A percentile compares a stretch with the other conserved stretches of the same genome.
These are phyloP conservation scores for Antechinus stuartii DNA, from an alignment of 2,113 vertebrate genomes.

Conservation along the genomic window DNA sequence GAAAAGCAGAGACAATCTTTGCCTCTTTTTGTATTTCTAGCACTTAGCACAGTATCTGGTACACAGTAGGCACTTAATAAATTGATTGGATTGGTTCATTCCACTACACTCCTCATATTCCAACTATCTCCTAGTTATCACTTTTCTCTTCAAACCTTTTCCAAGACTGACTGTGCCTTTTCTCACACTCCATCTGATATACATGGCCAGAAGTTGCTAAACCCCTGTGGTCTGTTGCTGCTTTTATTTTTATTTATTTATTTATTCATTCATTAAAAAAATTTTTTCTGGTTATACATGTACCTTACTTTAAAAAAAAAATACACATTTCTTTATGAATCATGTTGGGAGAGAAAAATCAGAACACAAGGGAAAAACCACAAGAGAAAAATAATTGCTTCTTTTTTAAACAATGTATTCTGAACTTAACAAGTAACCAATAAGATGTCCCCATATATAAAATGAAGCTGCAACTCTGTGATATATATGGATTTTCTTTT, in stretches of 20 bases:
- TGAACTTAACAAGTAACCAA: not conserved
- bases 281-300: no score
- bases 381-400: no score
- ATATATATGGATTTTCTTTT: not conserved
- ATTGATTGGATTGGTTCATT: not conserved
- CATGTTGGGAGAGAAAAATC: no score
- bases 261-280: no score
- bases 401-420: not conserved
- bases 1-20: not conserved
- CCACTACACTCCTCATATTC: not conserved
- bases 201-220: not conserved
- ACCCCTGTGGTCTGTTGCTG: not conserved
- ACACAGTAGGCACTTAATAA: not conserved
- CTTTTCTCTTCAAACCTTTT: not conserved
- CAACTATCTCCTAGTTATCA: not conserved
- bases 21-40: not conserved
- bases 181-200: not conserved
- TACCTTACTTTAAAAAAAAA: no score
- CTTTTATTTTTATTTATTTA: not conserved
- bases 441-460: not conserved
- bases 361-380: no score
- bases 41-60: not conserved
- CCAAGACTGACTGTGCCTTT: not conserved
- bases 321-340: no score
- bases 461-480: not conserved